A percentile compares a stretch with the other conserved stretches of the same genome.
These are phyloP conservation scores for Scyliorhinus canicula DNA, from an alignment of 2,797 vertebrate species.

Conservation along the genomic window DNA sequence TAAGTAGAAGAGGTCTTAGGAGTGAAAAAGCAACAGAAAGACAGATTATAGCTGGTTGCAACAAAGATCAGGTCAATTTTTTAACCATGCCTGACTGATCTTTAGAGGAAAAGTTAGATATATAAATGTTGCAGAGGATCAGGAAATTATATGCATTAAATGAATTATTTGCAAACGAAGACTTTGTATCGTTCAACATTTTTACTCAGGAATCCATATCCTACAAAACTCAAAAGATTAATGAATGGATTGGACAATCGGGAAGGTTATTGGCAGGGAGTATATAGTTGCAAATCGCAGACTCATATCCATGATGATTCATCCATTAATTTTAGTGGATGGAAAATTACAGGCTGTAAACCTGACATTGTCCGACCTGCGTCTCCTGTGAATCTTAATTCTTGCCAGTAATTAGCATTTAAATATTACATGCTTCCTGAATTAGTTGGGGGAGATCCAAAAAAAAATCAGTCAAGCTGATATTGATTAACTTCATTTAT, in stretches of 20 bases:
- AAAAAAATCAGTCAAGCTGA: not conserved
- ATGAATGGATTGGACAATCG: not conserved
- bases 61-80: not conserved
- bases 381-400: not conserved
- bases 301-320: not conserved
- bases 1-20: not conserved
- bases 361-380: not conserved
- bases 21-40: not conserved
- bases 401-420: no score
- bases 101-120: not conserved
- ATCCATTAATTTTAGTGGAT: not conserved
- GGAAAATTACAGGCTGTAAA: not conserved
- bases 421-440: not conserved
- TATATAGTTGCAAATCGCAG: not conserved
- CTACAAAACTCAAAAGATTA: not conserved
- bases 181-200: not conserved
- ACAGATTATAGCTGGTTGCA: no score
- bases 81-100: not conserved
- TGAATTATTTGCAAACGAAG: not conserved
- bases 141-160: not conserved
- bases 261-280: not conserved
- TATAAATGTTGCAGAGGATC: not conserved
- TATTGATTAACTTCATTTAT: not conserved
- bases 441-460: not conserved
- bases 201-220: not conserved